Evolutionary conservation across 2,113 vertebrate genomes (phyloP), one percentile per base, ranked within the genome.

Genomic region (Mesoclemmys tuberculata): DNA sequence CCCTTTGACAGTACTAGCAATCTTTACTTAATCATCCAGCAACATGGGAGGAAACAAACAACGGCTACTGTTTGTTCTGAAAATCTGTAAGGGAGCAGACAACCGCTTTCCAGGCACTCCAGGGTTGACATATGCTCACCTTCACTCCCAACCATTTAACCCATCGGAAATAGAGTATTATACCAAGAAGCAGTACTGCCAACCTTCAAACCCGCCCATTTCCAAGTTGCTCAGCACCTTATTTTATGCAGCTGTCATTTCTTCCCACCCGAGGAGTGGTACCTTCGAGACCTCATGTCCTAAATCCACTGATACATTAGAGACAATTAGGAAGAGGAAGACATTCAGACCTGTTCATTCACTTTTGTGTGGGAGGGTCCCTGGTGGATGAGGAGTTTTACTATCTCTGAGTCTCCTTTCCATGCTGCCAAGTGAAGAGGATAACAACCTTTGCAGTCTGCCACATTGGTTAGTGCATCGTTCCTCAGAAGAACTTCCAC

Each of bases 371-470:
- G 99, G 0, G 99, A 99, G 38, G 99, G 99, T 88, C 99, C 99
- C 78, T 99, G 99, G 97, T 99, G 99, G 93, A 99, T 99, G 95
- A 99, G 99, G 93, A 99, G 97, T 80, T 98, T 98, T 92, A 99
- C 99, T 84, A 99, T 99, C 75, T 98, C 98, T 85, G 99, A 98
- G 35, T 99, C 99, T 90, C 99, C 99, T 90, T 99, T 99, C 99
- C 99, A 99, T 1, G 99, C 99, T 8, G 99, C 99, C 98, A 99
- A 97, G 93, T 99, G 99, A 89, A 99, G 98, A 3, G 99, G 99
- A 97, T 99, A 99, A 92, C 99, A 99, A 98, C 99, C 99, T 96
- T 99, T 99, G 82, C 98, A 99, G 94, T 99, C 99, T 3, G 99
- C 99, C 29, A 99, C 99, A 16, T 99, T 99, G 94, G 99, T 99